phyloP scores from a whole-genome alignment of 2,888 invertebrate species.

The Synanthedon tipuliformis region DNA sequence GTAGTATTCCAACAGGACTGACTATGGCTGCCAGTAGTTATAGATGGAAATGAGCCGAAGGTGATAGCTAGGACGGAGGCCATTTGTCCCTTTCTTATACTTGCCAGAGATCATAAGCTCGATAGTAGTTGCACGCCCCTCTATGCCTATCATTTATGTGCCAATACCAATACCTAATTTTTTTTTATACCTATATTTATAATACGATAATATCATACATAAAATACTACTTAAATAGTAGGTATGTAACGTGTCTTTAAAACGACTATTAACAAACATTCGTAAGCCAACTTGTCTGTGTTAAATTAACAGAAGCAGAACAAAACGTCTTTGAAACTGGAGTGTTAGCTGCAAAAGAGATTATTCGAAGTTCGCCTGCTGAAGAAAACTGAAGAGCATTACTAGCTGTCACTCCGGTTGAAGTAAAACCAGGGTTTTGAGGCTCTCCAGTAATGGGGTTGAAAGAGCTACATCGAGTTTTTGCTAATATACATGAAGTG shows the following conservation, averaged over 20 bases:
- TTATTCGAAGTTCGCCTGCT: constrained; percentile 64
- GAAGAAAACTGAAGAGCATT: constrained; percentile 70
- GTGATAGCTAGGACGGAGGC: too few species aligned
- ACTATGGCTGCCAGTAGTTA: too few species aligned
- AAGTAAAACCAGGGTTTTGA: constrained; percentile 62
- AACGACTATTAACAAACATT: constrained; percentile 37
- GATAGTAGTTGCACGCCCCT: too few species aligned
- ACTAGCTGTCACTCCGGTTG: constrained; percentile 43
- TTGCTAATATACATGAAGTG: constrained; percentile 75
- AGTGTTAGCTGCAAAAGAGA: constrained; percentile 64
- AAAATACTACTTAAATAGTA: too few species aligned
- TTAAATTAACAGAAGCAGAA: constrained; percentile 56
- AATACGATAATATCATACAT: too few species aligned
- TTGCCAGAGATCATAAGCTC: too few species aligned
- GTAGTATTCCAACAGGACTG: too few species aligned
- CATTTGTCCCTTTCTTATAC: too few species aligned
- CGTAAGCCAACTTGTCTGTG: constrained; percentile 63
- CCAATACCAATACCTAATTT: too few species aligned
- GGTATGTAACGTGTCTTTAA: background rate
- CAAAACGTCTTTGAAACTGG: constrained; percentile 67
- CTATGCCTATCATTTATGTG: too few species aligned
- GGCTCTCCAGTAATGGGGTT: constrained; percentile 76
- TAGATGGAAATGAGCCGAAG: too few species aligned
- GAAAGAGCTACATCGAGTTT: constrained; percentile 70
- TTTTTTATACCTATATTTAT: too few species aligned